Conservation (phyloP, 1,140 invertebrate species). For the Chlorops oryzae region DNA sequence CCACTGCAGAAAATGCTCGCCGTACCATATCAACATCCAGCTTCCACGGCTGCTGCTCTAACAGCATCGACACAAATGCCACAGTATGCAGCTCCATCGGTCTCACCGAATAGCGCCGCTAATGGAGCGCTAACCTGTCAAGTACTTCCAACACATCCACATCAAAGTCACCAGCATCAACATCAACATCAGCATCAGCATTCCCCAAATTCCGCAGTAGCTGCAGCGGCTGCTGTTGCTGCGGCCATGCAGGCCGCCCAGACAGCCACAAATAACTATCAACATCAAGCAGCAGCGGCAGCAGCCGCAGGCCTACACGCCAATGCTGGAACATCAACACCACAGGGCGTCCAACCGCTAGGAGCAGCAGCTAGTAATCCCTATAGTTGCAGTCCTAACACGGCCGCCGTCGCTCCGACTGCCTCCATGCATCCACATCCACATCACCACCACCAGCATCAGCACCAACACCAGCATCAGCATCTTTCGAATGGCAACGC, state of each 20-base stretch:
- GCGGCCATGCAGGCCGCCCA: too few species aligned
- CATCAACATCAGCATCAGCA: slow-evolving; percentile 13
- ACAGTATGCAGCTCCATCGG: slow-evolving; percentile 7
- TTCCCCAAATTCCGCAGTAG: background rate
- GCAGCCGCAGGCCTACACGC: background rate
- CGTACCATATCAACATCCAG: slow-evolving; percentile 25
- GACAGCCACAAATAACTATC: too few species aligned
- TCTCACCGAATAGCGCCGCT: slow-evolving; percentile 25
- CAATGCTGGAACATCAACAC: background rate
- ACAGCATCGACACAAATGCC: slow-evolving; percentile 7
- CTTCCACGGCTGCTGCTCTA: slow-evolving; percentile 6
- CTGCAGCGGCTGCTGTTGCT: slow-evolving; percentile 7
- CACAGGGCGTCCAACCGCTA: background rate
- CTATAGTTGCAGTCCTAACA: too few species aligned
- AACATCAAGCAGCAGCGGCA: background rate
- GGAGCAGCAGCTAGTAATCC: too few species aligned
- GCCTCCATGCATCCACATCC: background rate
- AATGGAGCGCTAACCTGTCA: slow-evolving; percentile 33
- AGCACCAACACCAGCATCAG: background rate
- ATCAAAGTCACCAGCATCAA: slow-evolving; percentile 34
- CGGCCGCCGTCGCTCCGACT: too few species aligned
- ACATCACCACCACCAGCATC: slow-evolving; percentile 2
- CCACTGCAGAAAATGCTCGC: slow-evolving; percentile 53
- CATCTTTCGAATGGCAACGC: too few species aligned
- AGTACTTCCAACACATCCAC: slow-evolving; percentile 32